These are phyloP conservation scores for Cydia fagiglandana DNA, from an alignment of 1,140 invertebrate genomes.

Conservation along the genomic window DNA sequence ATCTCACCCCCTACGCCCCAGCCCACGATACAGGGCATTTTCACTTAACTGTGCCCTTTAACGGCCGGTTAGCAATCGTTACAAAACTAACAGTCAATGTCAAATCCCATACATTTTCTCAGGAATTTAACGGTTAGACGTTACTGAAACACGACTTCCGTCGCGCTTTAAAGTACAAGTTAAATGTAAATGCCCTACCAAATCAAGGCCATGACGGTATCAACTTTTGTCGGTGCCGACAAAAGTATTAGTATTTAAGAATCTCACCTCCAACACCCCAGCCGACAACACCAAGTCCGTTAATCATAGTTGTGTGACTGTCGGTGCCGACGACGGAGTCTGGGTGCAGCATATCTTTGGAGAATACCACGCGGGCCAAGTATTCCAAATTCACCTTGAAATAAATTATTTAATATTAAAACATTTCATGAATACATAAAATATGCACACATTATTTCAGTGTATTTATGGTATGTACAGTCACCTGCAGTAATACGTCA, in stretches of 20 bases:
- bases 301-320: conserved; percentile 99
- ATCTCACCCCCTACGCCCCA: no score
- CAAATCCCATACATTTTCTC: no score
- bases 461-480: no score
- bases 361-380: conserved; percentile 96
- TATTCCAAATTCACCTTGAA: conserved; percentile 97
- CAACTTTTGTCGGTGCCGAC: background rate
- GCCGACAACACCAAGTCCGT: conserved; percentile 90
- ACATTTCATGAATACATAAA: background rate
- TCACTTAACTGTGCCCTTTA: no score
- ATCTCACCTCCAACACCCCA: conserved; percentile 86
- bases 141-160: no score
- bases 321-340: conserved; percentile 99
- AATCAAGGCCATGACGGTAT: background rate
- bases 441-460: no score
- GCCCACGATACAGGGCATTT: no score
- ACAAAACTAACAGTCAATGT: no score
- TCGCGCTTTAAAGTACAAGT: no score
- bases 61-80: no score
- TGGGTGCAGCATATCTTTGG: conserved; percentile 88
- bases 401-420: conserved; percentile 2
- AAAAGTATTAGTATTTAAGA: background rate
- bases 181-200: background rate
- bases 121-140: no score
- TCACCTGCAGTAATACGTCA: no score